Base-by-base conservation (phyloP, 2,888 invertebrate species). In the Coenonympha glycerion region DNA sequence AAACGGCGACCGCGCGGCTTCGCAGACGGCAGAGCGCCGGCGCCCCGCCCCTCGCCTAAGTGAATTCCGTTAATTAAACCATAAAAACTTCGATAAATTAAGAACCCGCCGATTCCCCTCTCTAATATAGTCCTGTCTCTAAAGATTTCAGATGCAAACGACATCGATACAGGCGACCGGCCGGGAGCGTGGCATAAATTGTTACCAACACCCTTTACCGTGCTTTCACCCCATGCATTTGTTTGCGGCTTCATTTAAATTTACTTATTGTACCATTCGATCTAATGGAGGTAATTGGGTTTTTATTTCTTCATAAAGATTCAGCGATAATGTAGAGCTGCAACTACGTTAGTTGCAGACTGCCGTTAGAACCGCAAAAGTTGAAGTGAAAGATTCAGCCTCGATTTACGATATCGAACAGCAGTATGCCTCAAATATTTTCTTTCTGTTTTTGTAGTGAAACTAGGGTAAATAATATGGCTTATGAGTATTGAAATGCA, bases 61-160 rank as follows among this genome's bases (percentile, higher is more conserved):
- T 87, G 87, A 87, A 87, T 88, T 87, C 86, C 81, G 87, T 87
- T 88, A 88, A 88, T 88, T 88, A 88, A 88, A 88, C 87, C 87
- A 87, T 88, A 88, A 88, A 88, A 88, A 88, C 80, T 87, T 87
- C 87, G 78, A 87, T 88, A 88, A 88, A 88, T 88, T 87, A 87
- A 87, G 85, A 87, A 86, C 82, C 79, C 79, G 84, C 83, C 87
- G 76, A 84, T 87, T 86, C 84, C 84, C 86, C 83, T 73, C 76
- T 76, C 72, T 83, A 83, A 84, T 85, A 85, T 74, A 80, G 79
- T 61, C 58, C 55, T 59, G 59, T 49, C 71, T 78, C 70, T 72
- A 76, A 82, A 83, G 80, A 82, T 79, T 84, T 84, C 76, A 79
- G 83, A 84, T 85, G 87, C 86, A 87, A 87, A 87, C 76, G 83